These are phyloP conservation scores for Orthosia gracilis DNA, from an alignment of 2,888 invertebrate genomes.

Conservation along the genomic window DNA sequence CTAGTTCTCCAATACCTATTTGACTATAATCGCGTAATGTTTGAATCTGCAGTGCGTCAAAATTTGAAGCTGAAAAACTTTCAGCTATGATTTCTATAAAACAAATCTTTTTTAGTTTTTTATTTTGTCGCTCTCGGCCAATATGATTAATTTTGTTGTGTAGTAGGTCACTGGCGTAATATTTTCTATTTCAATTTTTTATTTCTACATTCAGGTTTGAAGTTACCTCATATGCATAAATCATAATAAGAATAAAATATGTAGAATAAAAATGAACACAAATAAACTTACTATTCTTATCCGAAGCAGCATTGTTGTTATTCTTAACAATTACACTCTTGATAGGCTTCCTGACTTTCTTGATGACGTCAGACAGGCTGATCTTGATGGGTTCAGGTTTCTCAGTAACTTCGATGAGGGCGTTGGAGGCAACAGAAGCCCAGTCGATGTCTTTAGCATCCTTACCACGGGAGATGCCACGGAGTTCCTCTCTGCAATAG, in stretches of 20 bases:
- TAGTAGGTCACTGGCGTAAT: no score
- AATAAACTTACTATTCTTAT: conserved; percentile 92
- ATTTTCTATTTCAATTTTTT: not conserved
- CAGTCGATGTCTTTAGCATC: conserved; percentile 97
- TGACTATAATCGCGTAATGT: not conserved
- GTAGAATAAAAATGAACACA: not conserved
- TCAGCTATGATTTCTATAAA: no score
- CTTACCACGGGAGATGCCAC: conserved; percentile 95
- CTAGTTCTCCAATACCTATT: not conserved
- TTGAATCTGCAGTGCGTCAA: not conserved
- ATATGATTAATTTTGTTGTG: not conserved
- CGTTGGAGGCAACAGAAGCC: conserved; percentile 94
- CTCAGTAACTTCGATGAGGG: conserved; percentile 90
- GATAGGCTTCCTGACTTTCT: conserved; percentile 93
- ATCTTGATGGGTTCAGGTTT: conserved; percentile 95
- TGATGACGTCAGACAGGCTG: conserved; percentile 93
- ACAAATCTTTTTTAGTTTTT: no score
- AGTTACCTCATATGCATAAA: no score
- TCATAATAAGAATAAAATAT: not conserved
- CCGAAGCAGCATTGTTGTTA: conserved; percentile 84
- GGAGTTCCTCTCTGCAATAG: conserved; percentile 94
- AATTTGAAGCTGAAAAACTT: no score
- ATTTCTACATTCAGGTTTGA: not conserved
- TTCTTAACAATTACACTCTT: conserved; percentile 91
- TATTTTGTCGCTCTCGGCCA: not conserved